Conservation (phyloP, 2,113 vertebrate genomes). For the Takifugu bimaculatus region DNA sequence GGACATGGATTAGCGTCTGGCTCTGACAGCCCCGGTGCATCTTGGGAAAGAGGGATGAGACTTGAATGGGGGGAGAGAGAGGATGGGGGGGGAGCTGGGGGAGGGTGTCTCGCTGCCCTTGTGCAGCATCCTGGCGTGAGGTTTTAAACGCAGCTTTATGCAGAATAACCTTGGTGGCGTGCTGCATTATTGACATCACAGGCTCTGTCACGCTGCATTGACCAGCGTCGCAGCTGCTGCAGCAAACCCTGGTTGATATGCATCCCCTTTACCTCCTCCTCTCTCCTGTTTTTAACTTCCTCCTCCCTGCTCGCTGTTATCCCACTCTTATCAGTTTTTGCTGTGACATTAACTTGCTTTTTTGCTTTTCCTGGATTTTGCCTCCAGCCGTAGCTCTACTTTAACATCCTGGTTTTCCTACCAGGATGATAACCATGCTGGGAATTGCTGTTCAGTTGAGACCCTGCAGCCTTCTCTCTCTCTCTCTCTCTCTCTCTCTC, state of each 20-base stretch:
- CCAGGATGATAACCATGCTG: slow-evolving; percentile 17
- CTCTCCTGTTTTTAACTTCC: slow-evolving; percentile 4
- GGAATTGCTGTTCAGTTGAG: slow-evolving; percentile 25
- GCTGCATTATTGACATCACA: slow-evolving; percentile 75
- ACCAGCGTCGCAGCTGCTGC: slow-evolving; percentile 64
- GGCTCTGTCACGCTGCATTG: slow-evolving; percentile 48
- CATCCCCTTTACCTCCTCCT: slow-evolving; percentile 24
- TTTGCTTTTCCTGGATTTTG: slow-evolving; percentile 9
- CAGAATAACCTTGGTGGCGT: slow-evolving; percentile 70
- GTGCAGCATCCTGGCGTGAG: slow-evolving; percentile 20
- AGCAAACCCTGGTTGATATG: slow-evolving; percentile 51
- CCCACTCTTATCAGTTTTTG: neutral
- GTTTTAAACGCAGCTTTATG: slow-evolving; percentile 48
- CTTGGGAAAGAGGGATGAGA: slow-evolving; percentile 46
- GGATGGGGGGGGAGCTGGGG: neutral
- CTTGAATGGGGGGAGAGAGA: slow-evolving; percentile 8
- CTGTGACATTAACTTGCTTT: slow-evolving; percentile 14
- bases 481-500: slow-evolving; percentile 14
- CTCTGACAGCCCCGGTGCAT: slow-evolving; percentile 61
- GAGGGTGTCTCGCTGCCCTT: slow-evolving; percentile 21
- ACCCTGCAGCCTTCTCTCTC: neutral
- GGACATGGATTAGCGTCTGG: slow-evolving; percentile 60
- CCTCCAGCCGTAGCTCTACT: slow-evolving; percentile 27
- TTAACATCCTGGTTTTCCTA: slow-evolving; percentile 11
- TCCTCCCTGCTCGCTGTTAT: slow-evolving; percentile 9